Conservation (phyloP, 2,797 vertebrate genomes). For the Merluccius polli region DNA sequence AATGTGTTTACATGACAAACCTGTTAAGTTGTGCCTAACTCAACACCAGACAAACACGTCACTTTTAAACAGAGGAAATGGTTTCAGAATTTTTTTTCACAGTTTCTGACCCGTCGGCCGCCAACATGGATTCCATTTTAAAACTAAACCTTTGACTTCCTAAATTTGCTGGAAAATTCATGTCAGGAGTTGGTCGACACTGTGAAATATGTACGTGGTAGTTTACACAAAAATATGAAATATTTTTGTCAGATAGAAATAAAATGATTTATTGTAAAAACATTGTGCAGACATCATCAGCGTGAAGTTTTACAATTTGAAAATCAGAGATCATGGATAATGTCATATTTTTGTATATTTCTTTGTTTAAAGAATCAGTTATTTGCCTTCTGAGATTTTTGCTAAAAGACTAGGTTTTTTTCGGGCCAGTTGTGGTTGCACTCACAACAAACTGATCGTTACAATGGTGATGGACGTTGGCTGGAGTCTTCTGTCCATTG, state of each 20-base stretch:
- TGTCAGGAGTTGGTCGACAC: not conserved
- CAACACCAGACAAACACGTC: conserved; percentile 24
- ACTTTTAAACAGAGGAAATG: not conserved
- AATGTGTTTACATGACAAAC: conserved; percentile 64
- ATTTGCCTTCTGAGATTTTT: not conserved
- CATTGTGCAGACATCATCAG: not conserved
- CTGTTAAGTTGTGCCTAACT: conserved; percentile 75
- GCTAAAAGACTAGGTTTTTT: not conserved
- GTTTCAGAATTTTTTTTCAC: not conserved
- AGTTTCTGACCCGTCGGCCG: not conserved
- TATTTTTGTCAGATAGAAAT: not conserved
- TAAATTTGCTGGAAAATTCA: not conserved
- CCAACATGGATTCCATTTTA: not conserved
- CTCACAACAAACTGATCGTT: not conserved
- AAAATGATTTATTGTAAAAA: not conserved
- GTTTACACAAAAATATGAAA: not conserved
- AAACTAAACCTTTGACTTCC: not conserved
- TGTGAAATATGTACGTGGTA: not conserved
- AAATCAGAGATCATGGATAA: not conserved
- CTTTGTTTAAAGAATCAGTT: not conserved
- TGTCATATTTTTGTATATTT: not conserved
- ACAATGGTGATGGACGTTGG: conserved; percentile 8
- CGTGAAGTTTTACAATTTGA: not conserved
- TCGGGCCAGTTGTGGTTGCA: not conserved
- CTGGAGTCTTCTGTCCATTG: conserved; percentile 21